These are phyloP conservation scores for Pachyramphus minor DNA, from an alignment of 2,113 vertebrate genomes.

Conservation along the genomic window DNA sequence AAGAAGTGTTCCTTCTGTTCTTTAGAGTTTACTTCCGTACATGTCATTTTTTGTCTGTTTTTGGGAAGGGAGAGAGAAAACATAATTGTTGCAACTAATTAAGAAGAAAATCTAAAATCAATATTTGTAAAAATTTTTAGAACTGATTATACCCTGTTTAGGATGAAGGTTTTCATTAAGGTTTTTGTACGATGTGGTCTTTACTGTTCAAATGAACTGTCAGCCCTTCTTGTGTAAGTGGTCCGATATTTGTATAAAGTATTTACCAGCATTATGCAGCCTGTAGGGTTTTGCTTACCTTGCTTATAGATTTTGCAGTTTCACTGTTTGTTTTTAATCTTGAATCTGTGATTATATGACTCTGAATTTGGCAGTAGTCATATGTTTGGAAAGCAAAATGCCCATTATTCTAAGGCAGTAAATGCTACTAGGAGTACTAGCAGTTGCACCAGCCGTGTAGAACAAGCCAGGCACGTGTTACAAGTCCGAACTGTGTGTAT, in stretches of 20 bases:
- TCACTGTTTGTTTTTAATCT: background rate
- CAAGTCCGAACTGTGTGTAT: background rate
- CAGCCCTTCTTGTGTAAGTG: background rate
- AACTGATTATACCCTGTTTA: background rate
- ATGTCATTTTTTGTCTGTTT: background rate
- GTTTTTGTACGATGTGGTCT: background rate
- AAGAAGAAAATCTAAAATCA: background rate
- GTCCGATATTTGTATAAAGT: background rate
- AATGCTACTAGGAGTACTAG: background rate
- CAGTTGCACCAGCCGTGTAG: background rate
- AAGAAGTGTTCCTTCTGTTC: background rate
- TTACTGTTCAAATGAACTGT: background rate
- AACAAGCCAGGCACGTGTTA: background rate
- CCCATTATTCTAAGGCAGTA: background rate
- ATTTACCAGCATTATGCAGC: background rate
- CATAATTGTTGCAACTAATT: background rate
- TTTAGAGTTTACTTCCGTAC: background rate
- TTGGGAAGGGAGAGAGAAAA: background rate
- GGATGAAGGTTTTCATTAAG: background rate
- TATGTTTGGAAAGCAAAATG: background rate
- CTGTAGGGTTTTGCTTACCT: background rate
- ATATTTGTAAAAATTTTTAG: background rate
- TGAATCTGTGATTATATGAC: background rate
- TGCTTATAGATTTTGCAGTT: constrained; percentile 17
- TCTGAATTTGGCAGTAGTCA: background rate